phyloP scores from a whole-genome alignment of 2,113 vertebrate species.

The Montifringilla adamsi region DNA sequence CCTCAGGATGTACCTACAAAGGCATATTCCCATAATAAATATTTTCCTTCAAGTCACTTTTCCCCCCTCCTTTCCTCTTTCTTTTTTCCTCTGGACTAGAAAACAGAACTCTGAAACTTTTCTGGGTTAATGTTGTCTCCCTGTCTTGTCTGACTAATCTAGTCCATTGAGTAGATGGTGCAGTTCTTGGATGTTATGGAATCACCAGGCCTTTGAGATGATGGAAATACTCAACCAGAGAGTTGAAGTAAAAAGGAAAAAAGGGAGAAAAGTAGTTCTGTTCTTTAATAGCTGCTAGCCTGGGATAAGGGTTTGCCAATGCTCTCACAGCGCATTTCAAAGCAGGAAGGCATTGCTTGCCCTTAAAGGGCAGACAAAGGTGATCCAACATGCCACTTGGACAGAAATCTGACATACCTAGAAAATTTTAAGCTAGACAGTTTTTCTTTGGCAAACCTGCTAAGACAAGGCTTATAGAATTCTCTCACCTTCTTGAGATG shows the following conservation, averaged over 20 bases:
- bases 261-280: background rate
- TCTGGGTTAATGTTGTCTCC: background rate
- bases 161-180: background rate
- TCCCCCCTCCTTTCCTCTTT: background rate
- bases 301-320: background rate
- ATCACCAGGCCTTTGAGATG: background rate
- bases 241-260: background rate
- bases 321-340: background rate
- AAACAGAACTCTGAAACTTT: background rate
- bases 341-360: background rate
- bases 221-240: background rate
- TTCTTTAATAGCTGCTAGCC: background rate
- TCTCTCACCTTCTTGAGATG: background rate
- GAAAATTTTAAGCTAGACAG: background rate
- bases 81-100: background rate
- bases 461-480: background rate
- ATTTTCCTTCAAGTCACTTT: background rate
- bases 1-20: background rate
- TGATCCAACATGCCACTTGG: background rate
- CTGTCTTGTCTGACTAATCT: background rate
- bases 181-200: background rate
- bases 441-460: background rate
- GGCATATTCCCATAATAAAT: background rate
- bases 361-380: background rate
- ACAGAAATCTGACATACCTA: rapidly evolving